These are phyloP conservation scores for Oxyruncus cristatus DNA, from an alignment of 2,113 vertebrate species.

Conservation along the genomic window DNA sequence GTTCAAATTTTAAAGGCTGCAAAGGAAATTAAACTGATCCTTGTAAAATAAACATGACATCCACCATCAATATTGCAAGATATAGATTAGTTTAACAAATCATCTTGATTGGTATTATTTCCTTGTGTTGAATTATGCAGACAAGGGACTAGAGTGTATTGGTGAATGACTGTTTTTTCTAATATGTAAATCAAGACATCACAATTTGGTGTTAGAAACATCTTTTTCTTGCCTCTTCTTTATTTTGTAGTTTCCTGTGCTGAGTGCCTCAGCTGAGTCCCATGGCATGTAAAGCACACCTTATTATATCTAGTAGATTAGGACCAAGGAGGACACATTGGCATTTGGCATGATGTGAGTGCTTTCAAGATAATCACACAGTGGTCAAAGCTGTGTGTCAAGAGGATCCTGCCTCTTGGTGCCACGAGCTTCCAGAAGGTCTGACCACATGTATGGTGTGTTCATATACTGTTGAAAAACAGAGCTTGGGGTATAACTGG, in stretches of 20 bases:
- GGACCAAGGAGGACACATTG: accelerated
- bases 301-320: neutral
- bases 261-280: neutral
- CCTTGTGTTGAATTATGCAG: neutral
- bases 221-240: neutral
- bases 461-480: neutral
- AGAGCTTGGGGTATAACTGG: neutral
- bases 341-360: neutral
- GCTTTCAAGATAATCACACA: neutral
- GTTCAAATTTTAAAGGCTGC: neutral
- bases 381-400: neutral
- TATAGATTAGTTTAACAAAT: neutral
- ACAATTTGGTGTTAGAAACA: neutral
- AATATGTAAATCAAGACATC: neutral
- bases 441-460: neutral
- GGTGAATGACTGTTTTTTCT: neutral
- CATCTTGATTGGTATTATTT: accelerated
- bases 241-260: neutral
- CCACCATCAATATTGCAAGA: neutral
- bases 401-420: neutral
- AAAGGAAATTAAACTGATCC: neutral
- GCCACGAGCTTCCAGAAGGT: neutral
- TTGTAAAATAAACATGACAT: neutral
- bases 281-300: neutral
- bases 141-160: neutral